These are phyloP conservation scores for Agrotis clavis DNA, from an alignment of 2,888 invertebrate species.

Conservation along the genomic window DNA sequence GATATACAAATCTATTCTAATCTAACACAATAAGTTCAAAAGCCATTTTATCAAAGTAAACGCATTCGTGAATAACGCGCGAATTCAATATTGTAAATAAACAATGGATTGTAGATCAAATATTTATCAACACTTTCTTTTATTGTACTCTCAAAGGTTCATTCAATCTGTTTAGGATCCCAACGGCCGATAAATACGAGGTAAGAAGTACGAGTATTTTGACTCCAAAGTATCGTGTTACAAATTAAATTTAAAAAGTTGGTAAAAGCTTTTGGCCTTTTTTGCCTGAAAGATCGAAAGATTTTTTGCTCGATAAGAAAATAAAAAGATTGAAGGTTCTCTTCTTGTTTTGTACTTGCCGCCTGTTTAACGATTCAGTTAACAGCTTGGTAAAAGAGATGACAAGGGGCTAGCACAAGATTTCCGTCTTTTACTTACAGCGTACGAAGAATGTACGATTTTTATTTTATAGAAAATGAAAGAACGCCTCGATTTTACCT, in stretches of 20 bases:
- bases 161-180: constrained; percentile 36
- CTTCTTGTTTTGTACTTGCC: background rate
- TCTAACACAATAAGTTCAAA: constrained; percentile 2
- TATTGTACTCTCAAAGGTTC: constrained; percentile 18
- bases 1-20: no score
- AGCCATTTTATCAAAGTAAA: constrained; percentile 1
- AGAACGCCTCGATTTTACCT: no score
- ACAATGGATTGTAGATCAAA: constrained; percentile 33
- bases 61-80: constrained; percentile 22
- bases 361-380: background rate
- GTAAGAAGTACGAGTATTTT: constrained; percentile 40
- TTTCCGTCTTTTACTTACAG: no score
- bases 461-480: no score
- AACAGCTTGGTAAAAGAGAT: background rate
- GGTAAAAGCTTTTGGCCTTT: constrained; percentile 6
- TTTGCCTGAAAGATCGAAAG: constrained; percentile 23
- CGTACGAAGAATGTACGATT: no score
- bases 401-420: background rate
- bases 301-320: constrained; percentile 34
- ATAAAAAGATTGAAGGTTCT: constrained; percentile 2
- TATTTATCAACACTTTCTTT: constrained; percentile 36
- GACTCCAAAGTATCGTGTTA: constrained; percentile 36
- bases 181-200: constrained; percentile 39
- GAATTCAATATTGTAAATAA: constrained; percentile 24
- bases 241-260: constrained; percentile 55